These are phyloP conservation scores for Epinephelus malabaricus DNA, from an alignment of 2,797 vertebrate genomes.

Conservation along the genomic window DNA sequence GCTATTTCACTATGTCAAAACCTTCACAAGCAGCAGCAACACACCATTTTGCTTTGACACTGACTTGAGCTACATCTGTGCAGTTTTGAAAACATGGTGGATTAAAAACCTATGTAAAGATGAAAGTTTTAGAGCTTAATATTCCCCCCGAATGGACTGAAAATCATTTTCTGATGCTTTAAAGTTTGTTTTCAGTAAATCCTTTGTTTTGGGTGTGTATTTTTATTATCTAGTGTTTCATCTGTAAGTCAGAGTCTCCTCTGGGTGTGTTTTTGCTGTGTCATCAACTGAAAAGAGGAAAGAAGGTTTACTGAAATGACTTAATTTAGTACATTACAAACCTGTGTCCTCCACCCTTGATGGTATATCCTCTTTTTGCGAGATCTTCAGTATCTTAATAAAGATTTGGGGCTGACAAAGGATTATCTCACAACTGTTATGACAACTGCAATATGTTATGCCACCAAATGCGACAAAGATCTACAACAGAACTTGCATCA, in stretches of 20 bases:
- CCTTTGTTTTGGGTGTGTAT: neutral
- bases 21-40: neutral
- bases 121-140: neutral
- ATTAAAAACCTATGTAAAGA: neutral
- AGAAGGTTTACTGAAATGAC: neutral
- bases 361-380: neutral
- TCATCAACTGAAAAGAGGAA: neutral
- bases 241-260: neutral
- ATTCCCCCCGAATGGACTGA: neutral
- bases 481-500: no score
- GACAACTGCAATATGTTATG: no score
- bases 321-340: neutral
- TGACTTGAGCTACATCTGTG: neutral
- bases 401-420: neutral
- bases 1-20: conserved; percentile 48
- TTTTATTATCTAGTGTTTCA: neutral
- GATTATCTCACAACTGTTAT: neutral
- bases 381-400: neutral
- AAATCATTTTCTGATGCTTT: neutral
- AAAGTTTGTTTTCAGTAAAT: neutral
- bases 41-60: conserved; percentile 8
- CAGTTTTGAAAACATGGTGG: neutral
- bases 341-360: neutral
- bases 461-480: no score
- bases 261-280: neutral